Evolutionary conservation across 2,888 invertebrate species (phyloP).

Genomic region (Chrysolina americana): DNA sequence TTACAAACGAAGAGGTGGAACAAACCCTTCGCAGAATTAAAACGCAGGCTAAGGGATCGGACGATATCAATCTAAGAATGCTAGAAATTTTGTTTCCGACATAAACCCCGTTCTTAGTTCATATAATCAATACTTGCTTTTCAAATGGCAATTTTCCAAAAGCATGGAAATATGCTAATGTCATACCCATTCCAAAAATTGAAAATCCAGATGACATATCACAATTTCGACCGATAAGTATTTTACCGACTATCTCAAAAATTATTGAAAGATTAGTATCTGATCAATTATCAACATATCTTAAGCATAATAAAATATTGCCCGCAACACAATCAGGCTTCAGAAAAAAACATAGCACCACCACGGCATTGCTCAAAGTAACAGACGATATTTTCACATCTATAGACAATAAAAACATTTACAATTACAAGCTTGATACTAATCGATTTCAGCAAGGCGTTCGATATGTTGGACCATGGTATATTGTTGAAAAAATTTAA

Average conservation of each 20-base stretch:
- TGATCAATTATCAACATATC: slow-evolving; percentile 7
- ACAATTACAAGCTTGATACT: slow-evolving; percentile 9
- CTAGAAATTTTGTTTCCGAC: no score
- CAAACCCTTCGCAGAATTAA: no score
- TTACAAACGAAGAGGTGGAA: no score
- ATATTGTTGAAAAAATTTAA: slow-evolving; percentile 16
- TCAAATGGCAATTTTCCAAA: no score
- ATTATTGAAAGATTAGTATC: slow-evolving; percentile 5
- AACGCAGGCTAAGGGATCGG: no score
- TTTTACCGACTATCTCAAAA: slow-evolving; percentile 1
- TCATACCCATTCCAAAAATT: slow-evolving; percentile 22
- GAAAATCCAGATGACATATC: background rate
- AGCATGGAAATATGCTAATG: no score
- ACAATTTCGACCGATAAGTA: slow-evolving; percentile 4
- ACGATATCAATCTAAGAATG: no score
- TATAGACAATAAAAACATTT: slow-evolving; percentile 18
- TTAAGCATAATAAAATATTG: background rate
- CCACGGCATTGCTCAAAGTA: background rate
- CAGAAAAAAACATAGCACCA: background rate
- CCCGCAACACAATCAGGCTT: slow-evolving; percentile 15
- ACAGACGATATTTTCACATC: slow-evolving; percentile 12
- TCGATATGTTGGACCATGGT: slow-evolving; percentile 8
- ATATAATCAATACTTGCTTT: no score
- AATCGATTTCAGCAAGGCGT: slow-evolving; percentile 14
- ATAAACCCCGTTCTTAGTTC: no score